Percentiles rank a stretch among this genome's conserved stretches.
Evolutionary conservation across 2,797 vertebrate genomes (phyloP).

Genomic region (Melanotaenia trifasciata): DNA sequence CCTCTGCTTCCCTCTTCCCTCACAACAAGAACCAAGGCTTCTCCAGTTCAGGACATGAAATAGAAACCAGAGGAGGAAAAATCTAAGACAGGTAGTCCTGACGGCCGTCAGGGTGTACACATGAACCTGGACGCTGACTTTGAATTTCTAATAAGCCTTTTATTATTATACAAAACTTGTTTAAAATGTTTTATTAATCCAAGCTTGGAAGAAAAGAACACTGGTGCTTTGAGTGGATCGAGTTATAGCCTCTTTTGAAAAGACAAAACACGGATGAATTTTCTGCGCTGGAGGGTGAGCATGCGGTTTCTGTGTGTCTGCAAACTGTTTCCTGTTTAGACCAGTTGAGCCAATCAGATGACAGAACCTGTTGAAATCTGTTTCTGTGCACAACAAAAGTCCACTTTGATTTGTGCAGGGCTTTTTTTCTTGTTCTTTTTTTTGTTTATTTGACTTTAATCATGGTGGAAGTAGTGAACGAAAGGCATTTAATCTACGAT

Average conservation of each 20-base stretch:
- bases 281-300: conserved; percentile 67
- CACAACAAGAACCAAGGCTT: conserved; percentile 54
- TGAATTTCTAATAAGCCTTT: conserved; percentile 42
- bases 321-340: conserved; percentile 83
- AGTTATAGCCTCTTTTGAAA: conserved; percentile 58
- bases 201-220: conserved; percentile 33
- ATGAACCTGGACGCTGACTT: conserved; percentile 27
- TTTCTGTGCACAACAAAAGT: conserved; percentile 55
- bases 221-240: conserved; percentile 53
- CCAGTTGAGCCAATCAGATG: conserved; percentile 67
- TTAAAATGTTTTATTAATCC: conserved; percentile 45
- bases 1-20: conserved; percentile 27
- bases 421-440: conserved; percentile 21
- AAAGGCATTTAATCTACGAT: conserved; percentile 32
- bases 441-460: conserved; percentile 20
- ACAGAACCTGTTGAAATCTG: conserved; percentile 54
- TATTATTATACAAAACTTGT: conserved; percentile 27
- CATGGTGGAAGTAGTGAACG: conserved; percentile 12
- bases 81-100: conserved; percentile 63
- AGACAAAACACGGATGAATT: conserved; percentile 49
- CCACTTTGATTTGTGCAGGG: conserved; percentile 51
- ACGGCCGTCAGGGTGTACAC: conserved; percentile 49
- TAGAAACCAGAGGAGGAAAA: conserved; percentile 68
- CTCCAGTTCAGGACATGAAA: conserved; percentile 74
- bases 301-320: conserved; percentile 82